Conservation (phyloP, 92 coral and sea anemone species). For the Phymanthus crucifer region DNA sequence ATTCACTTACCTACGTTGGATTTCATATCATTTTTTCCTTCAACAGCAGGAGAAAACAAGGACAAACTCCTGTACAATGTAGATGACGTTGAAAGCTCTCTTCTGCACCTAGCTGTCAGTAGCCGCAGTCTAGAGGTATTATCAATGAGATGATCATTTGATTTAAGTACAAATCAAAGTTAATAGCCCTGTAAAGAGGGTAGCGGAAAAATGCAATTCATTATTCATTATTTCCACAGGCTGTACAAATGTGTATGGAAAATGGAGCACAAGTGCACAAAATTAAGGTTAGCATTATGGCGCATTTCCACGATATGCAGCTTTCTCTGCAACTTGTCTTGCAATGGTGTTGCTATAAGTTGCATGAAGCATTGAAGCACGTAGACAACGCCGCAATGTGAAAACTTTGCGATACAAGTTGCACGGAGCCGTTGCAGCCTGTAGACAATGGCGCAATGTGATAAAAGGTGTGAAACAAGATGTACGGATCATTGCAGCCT, state of each 20-base stretch:
- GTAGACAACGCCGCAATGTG: no score
- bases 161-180: not conserved
- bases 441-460: no score
- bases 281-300: conserved; percentile 44
- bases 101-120: conserved; percentile 45
- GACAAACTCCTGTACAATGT: conserved; percentile 42
- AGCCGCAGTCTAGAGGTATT: conserved; percentile 23
- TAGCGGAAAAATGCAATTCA: not conserved
- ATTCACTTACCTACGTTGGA: not conserved
- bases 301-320: not conserved
- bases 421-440: no score
- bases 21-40: not conserved
- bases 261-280: conserved; percentile 28
- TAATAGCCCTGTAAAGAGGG: no score
- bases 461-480: no score
- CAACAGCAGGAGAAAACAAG: conserved; percentile 20
- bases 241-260: conserved; percentile 43
- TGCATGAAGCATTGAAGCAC: no score
- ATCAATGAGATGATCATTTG: no score
- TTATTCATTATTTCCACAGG: conserved; percentile 14
- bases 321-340: no score
- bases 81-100: conserved; percentile 35
- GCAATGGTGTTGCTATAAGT: no score
- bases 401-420: no score
- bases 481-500: no score